A percentile compares a stretch with the other conserved stretches of the same genome.
Conservation (phyloP, 2,888 invertebrate genomes). For the Antheraea assamensis region DNA sequence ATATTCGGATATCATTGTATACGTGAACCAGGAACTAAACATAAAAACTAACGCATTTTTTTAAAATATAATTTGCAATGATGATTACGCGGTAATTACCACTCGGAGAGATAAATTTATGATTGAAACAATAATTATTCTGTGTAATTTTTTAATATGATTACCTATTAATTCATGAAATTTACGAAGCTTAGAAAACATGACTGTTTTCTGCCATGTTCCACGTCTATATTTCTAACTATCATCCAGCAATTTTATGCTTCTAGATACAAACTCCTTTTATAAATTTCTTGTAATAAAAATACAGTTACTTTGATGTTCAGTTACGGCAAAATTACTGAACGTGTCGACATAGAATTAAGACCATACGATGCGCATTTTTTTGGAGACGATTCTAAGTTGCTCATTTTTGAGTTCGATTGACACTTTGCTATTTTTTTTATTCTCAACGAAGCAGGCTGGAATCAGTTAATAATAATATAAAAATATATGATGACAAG, state of each 20-base stretch:
- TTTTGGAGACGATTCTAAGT: too few relatives aligned
- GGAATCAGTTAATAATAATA: too few relatives aligned
- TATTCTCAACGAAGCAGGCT: too few relatives aligned
- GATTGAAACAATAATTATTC: conserved; percentile 3
- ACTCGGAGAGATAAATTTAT: not conserved
- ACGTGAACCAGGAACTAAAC: not conserved
- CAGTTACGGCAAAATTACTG: too few relatives aligned
- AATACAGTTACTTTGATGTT: too few relatives aligned
- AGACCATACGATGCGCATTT: too few relatives aligned
- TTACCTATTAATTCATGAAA: not conserved
- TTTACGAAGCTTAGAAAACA: not conserved
- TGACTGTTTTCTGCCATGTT: not conserved
- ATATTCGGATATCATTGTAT: not conserved
- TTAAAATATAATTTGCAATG: not conserved
- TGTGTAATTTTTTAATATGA: not conserved
- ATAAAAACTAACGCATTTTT: not conserved
- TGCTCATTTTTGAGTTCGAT: too few relatives aligned
- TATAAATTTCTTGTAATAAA: not conserved
- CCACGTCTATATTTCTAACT: not conserved
- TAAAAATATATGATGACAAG: too few relatives aligned
- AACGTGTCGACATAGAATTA: too few relatives aligned
- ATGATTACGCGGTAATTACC: not conserved
- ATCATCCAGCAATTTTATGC: not conserved
- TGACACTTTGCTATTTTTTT: too few relatives aligned
- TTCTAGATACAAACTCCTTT: not conserved